Percentiles rank a stretch among this genome's conserved stretches.
Conservation (phyloP, 2,888 invertebrate species). For the Lasioglossum marginatum region DNA sequence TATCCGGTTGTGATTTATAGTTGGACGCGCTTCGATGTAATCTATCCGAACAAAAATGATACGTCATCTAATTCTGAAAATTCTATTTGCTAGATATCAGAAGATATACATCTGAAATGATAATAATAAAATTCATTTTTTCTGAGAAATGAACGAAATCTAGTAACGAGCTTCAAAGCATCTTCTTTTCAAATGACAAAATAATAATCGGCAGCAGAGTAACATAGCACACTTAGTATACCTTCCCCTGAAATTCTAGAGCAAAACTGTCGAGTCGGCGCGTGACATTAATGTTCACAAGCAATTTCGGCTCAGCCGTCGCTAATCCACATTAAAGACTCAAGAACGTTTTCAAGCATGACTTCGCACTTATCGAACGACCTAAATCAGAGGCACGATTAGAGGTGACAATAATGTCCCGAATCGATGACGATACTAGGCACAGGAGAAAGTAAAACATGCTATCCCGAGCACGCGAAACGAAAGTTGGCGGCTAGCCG, state of each 20-base stretch:
- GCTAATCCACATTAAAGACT: not conserved
- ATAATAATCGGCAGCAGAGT: not conserved
- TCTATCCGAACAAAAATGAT: not conserved
- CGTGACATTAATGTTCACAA: not conserved
- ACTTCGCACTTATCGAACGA: conserved; percentile 8
- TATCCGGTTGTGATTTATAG: not conserved
- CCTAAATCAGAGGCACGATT: conserved; percentile 2
- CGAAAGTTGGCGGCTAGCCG: not conserved
- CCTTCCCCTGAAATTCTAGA: not conserved
- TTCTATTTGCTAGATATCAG: not conserved
- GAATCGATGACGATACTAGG: conserved; percentile 2
- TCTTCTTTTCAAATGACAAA: not conserved
- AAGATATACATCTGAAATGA: not conserved
- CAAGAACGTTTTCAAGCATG: not conserved
- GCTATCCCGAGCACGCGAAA: not conserved
- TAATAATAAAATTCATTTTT: not conserved
- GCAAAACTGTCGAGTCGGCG: not conserved
- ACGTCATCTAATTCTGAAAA: not conserved
- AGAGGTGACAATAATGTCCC: conserved; percentile 35
- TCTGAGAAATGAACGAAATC: too few species aligned
- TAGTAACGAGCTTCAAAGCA: too few species aligned
- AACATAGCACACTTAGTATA: not conserved
- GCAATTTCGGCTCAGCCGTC: not conserved
- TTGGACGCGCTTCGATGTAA: not conserved
- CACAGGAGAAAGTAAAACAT: not conserved